These are phyloP conservation scores for Globia sparganii DNA, from an alignment of 2,888 invertebrate genomes.

Conservation along the genomic window DNA sequence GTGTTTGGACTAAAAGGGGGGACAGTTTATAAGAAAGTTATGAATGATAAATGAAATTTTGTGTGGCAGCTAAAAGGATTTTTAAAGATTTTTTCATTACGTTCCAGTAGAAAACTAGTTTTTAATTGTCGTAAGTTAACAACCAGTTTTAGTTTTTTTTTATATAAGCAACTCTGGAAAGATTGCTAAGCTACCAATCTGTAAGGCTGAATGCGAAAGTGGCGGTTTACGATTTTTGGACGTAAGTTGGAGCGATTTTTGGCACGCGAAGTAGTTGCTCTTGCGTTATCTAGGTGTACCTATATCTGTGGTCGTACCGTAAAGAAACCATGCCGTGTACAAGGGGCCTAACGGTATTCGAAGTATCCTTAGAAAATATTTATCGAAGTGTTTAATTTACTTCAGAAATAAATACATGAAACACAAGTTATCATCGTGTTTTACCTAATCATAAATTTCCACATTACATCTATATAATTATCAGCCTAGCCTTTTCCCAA, in stretches of 20 bases:
- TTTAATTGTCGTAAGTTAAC: not conserved
- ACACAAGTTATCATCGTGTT: not conserved
- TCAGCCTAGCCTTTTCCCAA: not conserved
- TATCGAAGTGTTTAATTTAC: not conserved
- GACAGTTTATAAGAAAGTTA: not conserved
- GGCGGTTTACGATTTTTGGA: no score
- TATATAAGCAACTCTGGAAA: no score
- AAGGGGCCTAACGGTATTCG: not conserved
- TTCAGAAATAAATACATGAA: not conserved
- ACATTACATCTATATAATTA: slow-evolving; percentile 10
- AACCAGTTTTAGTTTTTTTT: not conserved
- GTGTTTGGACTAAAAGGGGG: not conserved
- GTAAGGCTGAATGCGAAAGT: no score
- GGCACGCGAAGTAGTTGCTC: no score
- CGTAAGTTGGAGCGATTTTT: no score
- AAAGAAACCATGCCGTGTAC: no score
- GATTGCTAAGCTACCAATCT: not conserved
- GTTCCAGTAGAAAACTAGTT: not conserved
- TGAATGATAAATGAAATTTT: not conserved
- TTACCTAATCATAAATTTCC: not conserved
- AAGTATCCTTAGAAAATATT: not conserved
- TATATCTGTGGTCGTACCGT: no score
- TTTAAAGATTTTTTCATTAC: not conserved
- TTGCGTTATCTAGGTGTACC: no score
- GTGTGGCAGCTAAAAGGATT: not conserved